Base-by-base conservation (phyloP, 2,113 vertebrate genomes). In the Ramphastos sulfuratus region DNA sequence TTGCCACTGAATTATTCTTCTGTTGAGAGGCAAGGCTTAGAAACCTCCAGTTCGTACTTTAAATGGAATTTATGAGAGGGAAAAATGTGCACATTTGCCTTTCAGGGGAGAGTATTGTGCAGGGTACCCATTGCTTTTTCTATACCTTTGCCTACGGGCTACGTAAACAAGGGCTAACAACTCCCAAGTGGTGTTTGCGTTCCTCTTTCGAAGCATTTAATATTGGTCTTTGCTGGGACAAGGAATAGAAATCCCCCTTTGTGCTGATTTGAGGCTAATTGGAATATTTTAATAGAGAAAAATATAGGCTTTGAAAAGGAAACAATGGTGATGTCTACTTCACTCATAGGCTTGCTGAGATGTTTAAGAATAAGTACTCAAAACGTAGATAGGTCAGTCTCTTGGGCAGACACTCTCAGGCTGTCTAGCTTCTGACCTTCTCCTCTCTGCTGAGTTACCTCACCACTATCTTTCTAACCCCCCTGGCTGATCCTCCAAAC, bases 61-160 rank as follows among this genome's bases (percentile, higher is more conserved):
- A 92, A 85, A 95, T 91, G 82, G 85, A 92, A 97, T 91, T 85
- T 74, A 79, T 82, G 69, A 84, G 69, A 35, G 58, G 70, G 28
- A 9, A 84, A 87, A 95, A 93, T 87, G 71, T 33, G 46, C 71
- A 60, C 56, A 52, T 91, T 95, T 95, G 83, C 94, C 59, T 97
- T 97, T 95, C 69, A 85, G 59, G 56, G 33, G 59, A 72, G 71
- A 90, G 78, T 75, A 84, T 84, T 96, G 94, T 82, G 39, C 60
- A 44, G 82, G 52, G 63, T 94, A 96, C 92, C 86, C 93, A 55
- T 86, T 90, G 89, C 55, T 82, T 94, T 92, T 89, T 95, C 78
- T 85, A 2, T 92, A 70, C 78, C 56, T 60, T 95, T 94, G 67
- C 72, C 92, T 89, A 27, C 61, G 63, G 64, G 72, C 91, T 92